Percentiles rank a stretch among this genome's conserved stretches.
Evolutionary conservation across 2,888 invertebrate genomes (phyloP).

Genomic region (Napeogenes inachia): DNA sequence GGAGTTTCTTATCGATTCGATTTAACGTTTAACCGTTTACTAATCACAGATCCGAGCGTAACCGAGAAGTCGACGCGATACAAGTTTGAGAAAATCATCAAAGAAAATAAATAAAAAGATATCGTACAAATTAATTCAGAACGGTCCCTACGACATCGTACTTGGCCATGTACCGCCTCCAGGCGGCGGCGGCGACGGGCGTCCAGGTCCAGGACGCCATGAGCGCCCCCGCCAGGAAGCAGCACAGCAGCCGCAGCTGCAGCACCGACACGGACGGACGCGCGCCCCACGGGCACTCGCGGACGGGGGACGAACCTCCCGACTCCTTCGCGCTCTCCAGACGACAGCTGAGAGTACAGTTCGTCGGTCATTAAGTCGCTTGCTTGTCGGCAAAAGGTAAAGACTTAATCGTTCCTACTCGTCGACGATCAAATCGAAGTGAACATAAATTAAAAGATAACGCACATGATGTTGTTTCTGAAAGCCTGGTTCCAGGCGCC

Average conservation of each 20-base stretch:
- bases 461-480: conserved; percentile 89
- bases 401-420: too few relatives aligned
- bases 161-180: conserved; percentile 91
- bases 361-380: too few relatives aligned
- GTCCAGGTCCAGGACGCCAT: conserved; percentile 98
- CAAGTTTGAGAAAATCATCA: conserved; percentile 71
- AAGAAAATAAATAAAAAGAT: not conserved
- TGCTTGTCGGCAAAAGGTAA: too few relatives aligned
- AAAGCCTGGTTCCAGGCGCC: conserved; percentile 87
- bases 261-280: conserved; percentile 90
- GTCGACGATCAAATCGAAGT: too few relatives aligned
- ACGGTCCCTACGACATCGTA: conserved; percentile 46
- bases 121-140: too few relatives aligned
- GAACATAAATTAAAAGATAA: conserved; percentile 29
- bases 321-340: conserved; percentile 46
- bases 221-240: conserved; percentile 89
- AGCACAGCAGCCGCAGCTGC: conserved; percentile 87
- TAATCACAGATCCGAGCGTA: too few relatives aligned
- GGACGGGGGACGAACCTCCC: conserved; percentile 26
- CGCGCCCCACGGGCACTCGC: conserved; percentile 80
- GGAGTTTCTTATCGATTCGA: not conserved
- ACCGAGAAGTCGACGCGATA: not conserved
- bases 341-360: conserved; percentile 47
- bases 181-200: conserved; percentile 87
- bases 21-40: too few relatives aligned